phyloP scores from a whole-genome alignment of 2,888 invertebrate species.

The Noctua fimbriata region DNA sequence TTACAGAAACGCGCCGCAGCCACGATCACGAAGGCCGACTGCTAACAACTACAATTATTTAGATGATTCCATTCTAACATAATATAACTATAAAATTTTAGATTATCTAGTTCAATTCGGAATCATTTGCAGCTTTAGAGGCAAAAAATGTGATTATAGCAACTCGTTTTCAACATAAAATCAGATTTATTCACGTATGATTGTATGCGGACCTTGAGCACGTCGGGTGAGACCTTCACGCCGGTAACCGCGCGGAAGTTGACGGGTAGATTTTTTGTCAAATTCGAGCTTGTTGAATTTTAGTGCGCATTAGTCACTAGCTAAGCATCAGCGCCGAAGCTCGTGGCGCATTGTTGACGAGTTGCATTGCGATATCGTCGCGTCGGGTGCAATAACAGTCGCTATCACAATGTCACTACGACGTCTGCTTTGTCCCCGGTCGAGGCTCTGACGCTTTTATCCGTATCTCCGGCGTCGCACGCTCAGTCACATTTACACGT shows the following conservation, averaged over 20 bases:
- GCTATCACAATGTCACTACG: constrained; percentile 88
- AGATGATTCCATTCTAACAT: constrained; percentile 82
- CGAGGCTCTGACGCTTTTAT: constrained; percentile 76
- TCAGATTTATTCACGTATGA: constrained; percentile 88
- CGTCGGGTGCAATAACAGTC: constrained; percentile 84
- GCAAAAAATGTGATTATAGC: constrained; percentile 83
- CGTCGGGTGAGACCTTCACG: constrained; percentile 89
- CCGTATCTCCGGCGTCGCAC: constrained; percentile 72
- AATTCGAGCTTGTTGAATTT: constrained; percentile 87
- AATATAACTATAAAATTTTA: constrained; percentile 81
- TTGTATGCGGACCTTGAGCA: constrained; percentile 89
- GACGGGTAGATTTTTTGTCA: constrained; percentile 87
- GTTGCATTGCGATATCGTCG: constrained; percentile 82
- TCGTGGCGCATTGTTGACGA: constrained; percentile 82
- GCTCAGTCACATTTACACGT: constrained; percentile 72
- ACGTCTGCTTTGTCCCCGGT: constrained; percentile 82
- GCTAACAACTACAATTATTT: constrained; percentile 87
- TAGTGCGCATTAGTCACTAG: constrained; percentile 88
- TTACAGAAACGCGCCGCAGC: constrained; percentile 87
- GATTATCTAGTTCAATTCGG: constrained; percentile 80
- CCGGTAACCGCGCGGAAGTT: constrained; percentile 90
- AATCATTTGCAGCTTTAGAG: constrained; percentile 78
- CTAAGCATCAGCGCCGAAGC: constrained; percentile 81
- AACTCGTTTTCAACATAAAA: constrained; percentile 86
- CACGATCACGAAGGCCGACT: constrained; percentile 85